Evolutionary conservation across 2,797 vertebrate genomes (phyloP).

Genomic region (Gambusia yucatana): DNA sequence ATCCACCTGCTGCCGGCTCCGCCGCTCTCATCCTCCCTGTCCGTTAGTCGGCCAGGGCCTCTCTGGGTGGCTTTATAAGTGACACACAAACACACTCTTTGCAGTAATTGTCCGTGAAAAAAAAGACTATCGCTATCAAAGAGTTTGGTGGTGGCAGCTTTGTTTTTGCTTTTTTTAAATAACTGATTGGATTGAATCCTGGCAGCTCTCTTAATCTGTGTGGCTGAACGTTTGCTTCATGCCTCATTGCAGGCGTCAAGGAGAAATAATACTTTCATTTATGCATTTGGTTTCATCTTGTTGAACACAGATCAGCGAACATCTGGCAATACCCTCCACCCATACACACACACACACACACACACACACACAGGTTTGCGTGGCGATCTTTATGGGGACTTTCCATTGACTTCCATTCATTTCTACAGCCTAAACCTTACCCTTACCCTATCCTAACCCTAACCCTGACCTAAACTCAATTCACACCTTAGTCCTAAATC

Average conservation of each 20-base stretch:
- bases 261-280: slow-evolving; percentile 47
- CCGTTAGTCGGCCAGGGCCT: slow-evolving; percentile 57
- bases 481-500: no score
- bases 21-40: slow-evolving; percentile 58
- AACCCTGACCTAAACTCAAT: no score
- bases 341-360: slow-evolving; percentile 9
- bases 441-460: no score
- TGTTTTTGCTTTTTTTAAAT: no score
- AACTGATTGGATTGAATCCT: not conserved
- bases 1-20: slow-evolving; percentile 65
- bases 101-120: not conserved
- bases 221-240: not conserved
- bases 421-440: no score
- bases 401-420: no score
- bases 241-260: slow-evolving; percentile 35
- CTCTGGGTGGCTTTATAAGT: slow-evolving; percentile 15
- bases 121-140: not conserved
- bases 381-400: no score
- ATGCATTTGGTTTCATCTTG: slow-evolving; percentile 34
- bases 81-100: slow-evolving; percentile 12
- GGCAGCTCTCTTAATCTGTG: slow-evolving; percentile 30
- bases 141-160: not conserved
- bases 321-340: slow-evolving; percentile 47
- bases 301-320: slow-evolving; percentile 33
- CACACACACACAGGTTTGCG: no score